Evolutionary conservation across 2,888 invertebrate genomes (phyloP), one percentile per base, ranked within the genome.

Genomic region (Brenthis ino): DNA sequence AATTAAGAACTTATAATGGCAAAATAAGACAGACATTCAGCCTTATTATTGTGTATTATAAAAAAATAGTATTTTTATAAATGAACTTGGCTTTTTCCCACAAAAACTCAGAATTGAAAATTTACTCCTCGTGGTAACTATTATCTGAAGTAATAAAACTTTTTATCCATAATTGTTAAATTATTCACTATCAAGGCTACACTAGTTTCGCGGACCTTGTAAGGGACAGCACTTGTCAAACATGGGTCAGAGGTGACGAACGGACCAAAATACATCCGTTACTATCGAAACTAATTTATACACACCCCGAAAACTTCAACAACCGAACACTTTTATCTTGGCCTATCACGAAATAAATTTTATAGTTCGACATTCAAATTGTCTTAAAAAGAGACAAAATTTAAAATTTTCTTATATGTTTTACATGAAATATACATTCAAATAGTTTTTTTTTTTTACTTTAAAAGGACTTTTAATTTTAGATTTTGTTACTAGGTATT

Each of bases 181-280:
- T 70, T 72, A 74, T 77, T 77, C 74, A 75, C 68, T 75, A 76
- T 74, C 76, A 78, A 79, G 78, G 78, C 75, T 75, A 73, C 66
- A 67, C 60, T 51, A 63, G 64, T 58, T 61, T 61, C 69, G 65
- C 57, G 61, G 68, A 68, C 75, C 71, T 74, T 70, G 71, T 63
- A 70, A 74, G 74, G 76, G 77, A 74, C 74, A 63, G 74, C 70
- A 78, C 80, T 86, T 87, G 91, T 89, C 89, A 86, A 81, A 82
- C 89, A 77, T 80, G 91, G 92, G 92, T 92, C 92, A 92, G 80
- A 91, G 92, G 92, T 92, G 88, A 90, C 85, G 81, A 92, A 92
- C 92, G 91, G 91, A 85, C 89, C 57, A 71, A 75, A 65, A 71
- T 80, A 75, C 77, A 82, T 83, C 89, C 86, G 88, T 86, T 85